Percentiles rank a stretch among this genome's conserved stretches.
Conservation (phyloP, 1,140 invertebrate genomes). For the Brachystomella parvula region DNA sequence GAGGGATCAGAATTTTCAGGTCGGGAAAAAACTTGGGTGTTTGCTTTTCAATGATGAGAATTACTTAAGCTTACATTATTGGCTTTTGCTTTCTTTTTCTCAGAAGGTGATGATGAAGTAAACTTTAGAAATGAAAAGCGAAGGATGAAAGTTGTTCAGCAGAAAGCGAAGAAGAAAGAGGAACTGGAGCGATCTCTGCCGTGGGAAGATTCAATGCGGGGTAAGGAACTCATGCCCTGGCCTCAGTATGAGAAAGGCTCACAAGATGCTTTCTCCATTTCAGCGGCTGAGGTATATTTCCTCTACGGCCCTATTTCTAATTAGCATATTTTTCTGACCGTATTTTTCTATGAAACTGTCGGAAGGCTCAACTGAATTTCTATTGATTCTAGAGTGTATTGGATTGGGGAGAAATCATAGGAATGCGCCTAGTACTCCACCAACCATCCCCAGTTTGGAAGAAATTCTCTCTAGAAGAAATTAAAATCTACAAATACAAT, state of each 20-base stretch:
- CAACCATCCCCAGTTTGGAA: conserved; percentile 2
- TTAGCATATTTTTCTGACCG: neutral
- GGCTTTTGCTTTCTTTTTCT: too few relatives aligned
- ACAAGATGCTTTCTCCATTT: neutral
- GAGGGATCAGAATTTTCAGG: too few relatives aligned
- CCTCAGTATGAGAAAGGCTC: neutral
- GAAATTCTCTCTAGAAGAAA: neutral
- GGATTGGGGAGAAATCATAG: neutral
- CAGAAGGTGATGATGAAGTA: too few relatives aligned
- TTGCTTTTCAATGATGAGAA: too few relatives aligned
- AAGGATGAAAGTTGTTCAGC: neutral
- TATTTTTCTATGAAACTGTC: neutral
- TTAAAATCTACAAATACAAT: too few relatives aligned
- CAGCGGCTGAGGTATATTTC: neutral
- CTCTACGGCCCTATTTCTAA: neutral
- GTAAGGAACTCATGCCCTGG: neutral
- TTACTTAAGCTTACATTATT: too few relatives aligned
- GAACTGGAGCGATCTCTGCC: neutral
- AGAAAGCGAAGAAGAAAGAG: neutral
- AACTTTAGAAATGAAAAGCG: too few relatives aligned
- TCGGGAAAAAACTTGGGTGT: too few relatives aligned
- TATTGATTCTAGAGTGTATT: neutral
- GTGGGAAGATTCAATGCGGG: neutral
- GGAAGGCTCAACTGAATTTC: neutral
- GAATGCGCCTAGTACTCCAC: neutral